Conservation (phyloP, 2,888 invertebrate genomes). For the Melikaiella ostensackeni region DNA sequence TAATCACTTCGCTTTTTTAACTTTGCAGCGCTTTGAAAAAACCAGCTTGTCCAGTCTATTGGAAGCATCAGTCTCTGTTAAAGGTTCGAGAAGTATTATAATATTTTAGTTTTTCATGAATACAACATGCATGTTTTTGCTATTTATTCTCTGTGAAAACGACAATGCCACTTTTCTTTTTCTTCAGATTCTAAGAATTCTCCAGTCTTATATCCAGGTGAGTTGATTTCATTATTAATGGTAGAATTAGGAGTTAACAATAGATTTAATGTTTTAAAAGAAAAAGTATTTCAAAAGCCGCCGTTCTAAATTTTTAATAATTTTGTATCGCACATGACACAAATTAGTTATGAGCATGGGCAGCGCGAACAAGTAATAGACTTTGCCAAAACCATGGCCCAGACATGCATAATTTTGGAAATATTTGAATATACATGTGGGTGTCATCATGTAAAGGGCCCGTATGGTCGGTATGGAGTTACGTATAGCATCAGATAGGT, state of each 20-base stretch:
- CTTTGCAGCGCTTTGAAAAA: slow-evolving; percentile 74
- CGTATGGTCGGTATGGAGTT: too few relatives aligned
- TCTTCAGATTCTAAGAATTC: slow-evolving; percentile 68
- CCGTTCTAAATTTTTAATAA: too few relatives aligned
- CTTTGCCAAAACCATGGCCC: too few relatives aligned
- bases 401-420: too few relatives aligned
- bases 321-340: too few relatives aligned
- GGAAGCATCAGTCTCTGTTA: slow-evolving; percentile 75
- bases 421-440: too few relatives aligned
- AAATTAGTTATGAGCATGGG: too few relatives aligned
- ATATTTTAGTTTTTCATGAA: not conserved
- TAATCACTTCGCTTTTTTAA: slow-evolving; percentile 6
- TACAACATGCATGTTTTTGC: not conserved
- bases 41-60: slow-evolving; percentile 76
- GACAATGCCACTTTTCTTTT: slow-evolving; percentile 45
- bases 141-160: not conserved
- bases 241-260: too few relatives aligned
- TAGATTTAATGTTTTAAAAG: not conserved
- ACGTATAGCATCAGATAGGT: too few relatives aligned
- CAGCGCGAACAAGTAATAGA: too few relatives aligned
- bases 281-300: not conserved
- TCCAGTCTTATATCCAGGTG: slow-evolving; percentile 73
- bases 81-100: slow-evolving; percentile 69
- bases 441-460: too few relatives aligned
- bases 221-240: slow-evolving; percentile 55